Percentiles rank a stretch among this genome's conserved stretches.
phyloP scores from a whole-genome alignment of 2,797 vertebrate genomes.

The Pseudomugil gertrudae region DNA sequence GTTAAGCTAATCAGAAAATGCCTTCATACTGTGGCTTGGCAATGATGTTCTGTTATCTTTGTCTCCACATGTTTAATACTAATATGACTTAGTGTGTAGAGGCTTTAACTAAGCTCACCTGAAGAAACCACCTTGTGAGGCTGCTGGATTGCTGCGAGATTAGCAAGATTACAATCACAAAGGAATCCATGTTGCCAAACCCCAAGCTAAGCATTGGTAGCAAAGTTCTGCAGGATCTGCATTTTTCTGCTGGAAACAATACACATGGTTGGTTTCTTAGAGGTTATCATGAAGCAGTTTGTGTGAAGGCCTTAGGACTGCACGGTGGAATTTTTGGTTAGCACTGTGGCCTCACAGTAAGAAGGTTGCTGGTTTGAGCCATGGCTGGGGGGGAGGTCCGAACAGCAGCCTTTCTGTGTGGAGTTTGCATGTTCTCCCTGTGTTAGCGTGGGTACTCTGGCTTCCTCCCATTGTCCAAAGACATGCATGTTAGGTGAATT shows the following conservation, averaged over 20 bases:
- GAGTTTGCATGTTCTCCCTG: too few relatives aligned
- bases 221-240: neutral
- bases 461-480: too few relatives aligned
- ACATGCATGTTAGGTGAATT: too few relatives aligned
- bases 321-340: too few relatives aligned
- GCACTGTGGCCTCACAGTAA: too few relatives aligned
- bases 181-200: neutral
- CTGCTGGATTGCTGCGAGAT: neutral
- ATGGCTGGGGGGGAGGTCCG: too few relatives aligned
- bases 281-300: neutral
- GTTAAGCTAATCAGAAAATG: constrained; percentile 2
- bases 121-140: neutral
- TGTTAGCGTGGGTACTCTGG: too few relatives aligned
- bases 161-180: constrained; percentile 1
- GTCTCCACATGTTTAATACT: neutral
- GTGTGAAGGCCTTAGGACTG: neutral
- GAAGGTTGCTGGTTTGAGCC: too few relatives aligned
- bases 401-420: too few relatives aligned
- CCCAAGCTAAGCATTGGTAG: neutral
- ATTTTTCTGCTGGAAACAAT: neutral
- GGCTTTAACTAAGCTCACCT: rapidly evolving
- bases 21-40: neutral
- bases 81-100: neutral
- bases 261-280: neutral
- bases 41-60: neutral